Base-by-base conservation (phyloP, 2,888 invertebrate genomes). In the Cotesia congregata region DNA sequence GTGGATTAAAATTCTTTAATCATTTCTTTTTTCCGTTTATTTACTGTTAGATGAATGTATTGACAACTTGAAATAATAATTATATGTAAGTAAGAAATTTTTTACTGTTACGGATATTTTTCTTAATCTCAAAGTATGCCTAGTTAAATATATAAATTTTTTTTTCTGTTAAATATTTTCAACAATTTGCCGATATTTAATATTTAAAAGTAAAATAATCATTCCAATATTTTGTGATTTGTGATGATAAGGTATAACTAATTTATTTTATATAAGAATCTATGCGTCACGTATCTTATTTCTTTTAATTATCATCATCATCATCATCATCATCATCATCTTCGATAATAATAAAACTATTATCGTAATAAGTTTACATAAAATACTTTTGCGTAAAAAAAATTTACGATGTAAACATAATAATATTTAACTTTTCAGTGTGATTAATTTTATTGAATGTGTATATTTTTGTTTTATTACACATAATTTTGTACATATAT, bases 401-500 rank as follows among this genome's bases (percentile, higher is more conserved):
- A 12, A 50, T 9, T 50, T 9, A 50, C 9, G 2, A 50, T 5
- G 9, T 50, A 50, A 50, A 15, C 17, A 20, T 20, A 15, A 7
- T 17, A 15, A 7, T 64, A 64, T 20, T 64, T 62, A 60, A 30
- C 30, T 50, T 12, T 12, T 12, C 50, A 50, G 50, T 50, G 50
- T 50, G 50, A 50, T 50, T 50, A 12, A 50, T 50, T 50, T 20
- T 6, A 64, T 20, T 1, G 20, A 30, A 30, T 64, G 17, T 64
- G 20, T 64, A 1, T 9, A 17, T 20, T 64, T 9, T 20, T 62
- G 9, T 9, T 50, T 7, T 50, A 50, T 12, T 65, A 65, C 65
- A 65, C 65, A 12, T 65, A 65, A 7, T 68, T 68, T 68, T 68
- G 68, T 68, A 40, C 41, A 68, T 67, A 67, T 67, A 40, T 9